A percentile compares a stretch with the other conserved stretches of the same genome.
Evolutionary conservation across 2,797 vertebrate species (phyloP).

Genomic region (Menidia menidia): DNA sequence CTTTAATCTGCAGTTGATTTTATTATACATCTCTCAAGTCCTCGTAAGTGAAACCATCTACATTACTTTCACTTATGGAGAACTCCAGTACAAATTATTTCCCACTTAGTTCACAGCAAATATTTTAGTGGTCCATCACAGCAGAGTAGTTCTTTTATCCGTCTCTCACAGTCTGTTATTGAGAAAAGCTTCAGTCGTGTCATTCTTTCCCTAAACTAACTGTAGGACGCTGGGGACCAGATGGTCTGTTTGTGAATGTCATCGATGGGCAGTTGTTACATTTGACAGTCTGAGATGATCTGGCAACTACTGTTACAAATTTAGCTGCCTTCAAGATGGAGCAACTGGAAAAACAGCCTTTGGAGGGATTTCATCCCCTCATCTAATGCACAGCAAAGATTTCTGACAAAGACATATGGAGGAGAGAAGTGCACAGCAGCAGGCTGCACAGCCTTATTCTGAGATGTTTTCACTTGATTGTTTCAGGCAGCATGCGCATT

Average conservation of each 20-base stretch:
- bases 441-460: slow-evolving; percentile 60
- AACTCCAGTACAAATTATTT: slow-evolving; percentile 21
- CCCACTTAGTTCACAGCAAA: slow-evolving; percentile 21
- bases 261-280: slow-evolving; percentile 66
- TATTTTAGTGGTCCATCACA: slow-evolving; percentile 46
- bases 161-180: slow-evolving; percentile 58
- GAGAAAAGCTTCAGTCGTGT: slow-evolving; percentile 42
- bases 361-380: slow-evolving; percentile 77
- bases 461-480: slow-evolving; percentile 69
- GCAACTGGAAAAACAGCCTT: slow-evolving; percentile 65
- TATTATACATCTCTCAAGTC: slow-evolving; percentile 41
- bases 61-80: slow-evolving; percentile 24
- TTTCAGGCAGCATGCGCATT: slow-evolving; percentile 67
- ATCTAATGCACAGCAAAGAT: slow-evolving; percentile 67
- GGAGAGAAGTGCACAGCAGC: slow-evolving; percentile 70
- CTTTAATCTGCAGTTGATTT: slow-evolving; percentile 30
- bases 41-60: slow-evolving; percentile 17
- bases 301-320: slow-evolving; percentile 63
- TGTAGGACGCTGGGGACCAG: slow-evolving; percentile 64
- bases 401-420: slow-evolving; percentile 80
- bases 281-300: slow-evolving; percentile 65
- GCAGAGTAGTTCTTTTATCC: slow-evolving; percentile 37
- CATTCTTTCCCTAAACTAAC: slow-evolving; percentile 50
- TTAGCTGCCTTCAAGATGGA: slow-evolving; percentile 62
- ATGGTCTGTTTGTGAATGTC: slow-evolving; percentile 65